Evolutionary conservation across 2,888 invertebrate species (phyloP).

Genomic region (Megastigmus dorsalis): DNA sequence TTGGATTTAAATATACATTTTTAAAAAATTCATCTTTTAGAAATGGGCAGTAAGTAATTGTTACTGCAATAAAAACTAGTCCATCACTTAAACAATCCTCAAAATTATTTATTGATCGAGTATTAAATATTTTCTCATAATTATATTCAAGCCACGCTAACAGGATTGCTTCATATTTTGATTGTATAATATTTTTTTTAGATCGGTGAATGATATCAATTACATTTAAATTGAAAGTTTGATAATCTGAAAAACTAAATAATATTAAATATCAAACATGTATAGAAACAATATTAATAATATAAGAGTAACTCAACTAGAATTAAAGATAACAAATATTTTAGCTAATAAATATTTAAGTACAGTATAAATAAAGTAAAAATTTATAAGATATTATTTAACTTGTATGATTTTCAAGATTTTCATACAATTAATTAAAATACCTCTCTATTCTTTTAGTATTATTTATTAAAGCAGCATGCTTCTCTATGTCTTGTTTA

Average conservation of each 20-base stretch:
- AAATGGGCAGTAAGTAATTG: conserved; percentile 79
- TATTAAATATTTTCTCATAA: conserved; percentile 71
- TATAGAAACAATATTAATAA: background rate
- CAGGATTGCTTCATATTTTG: conserved; percentile 67
- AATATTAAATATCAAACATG: background rate
- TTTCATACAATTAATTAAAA: too few species aligned
- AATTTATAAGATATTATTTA: too few species aligned
- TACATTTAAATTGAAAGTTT: background rate
- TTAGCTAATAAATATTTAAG: background rate
- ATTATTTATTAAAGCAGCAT: background rate
- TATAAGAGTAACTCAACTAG: too few species aligned
- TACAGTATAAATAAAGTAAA: background rate
- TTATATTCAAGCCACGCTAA: conserved; percentile 74
- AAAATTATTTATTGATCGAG: conserved; percentile 71
- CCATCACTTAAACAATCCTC: conserved; percentile 77
- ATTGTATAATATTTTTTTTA: conserved; percentile 18
- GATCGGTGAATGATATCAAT: background rate
- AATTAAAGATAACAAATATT: background rate
- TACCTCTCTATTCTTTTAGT: conserved; percentile 19
- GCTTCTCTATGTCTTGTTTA: background rate
- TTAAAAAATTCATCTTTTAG: conserved; percentile 74
- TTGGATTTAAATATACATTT: conserved; percentile 75
- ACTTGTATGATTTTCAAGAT: too few species aligned
- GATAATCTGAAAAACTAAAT: background rate
- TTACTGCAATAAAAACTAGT: conserved; percentile 77